Conservation (phyloP, 2,113 vertebrate species). For the Aptenodytes forsteri region DNA sequence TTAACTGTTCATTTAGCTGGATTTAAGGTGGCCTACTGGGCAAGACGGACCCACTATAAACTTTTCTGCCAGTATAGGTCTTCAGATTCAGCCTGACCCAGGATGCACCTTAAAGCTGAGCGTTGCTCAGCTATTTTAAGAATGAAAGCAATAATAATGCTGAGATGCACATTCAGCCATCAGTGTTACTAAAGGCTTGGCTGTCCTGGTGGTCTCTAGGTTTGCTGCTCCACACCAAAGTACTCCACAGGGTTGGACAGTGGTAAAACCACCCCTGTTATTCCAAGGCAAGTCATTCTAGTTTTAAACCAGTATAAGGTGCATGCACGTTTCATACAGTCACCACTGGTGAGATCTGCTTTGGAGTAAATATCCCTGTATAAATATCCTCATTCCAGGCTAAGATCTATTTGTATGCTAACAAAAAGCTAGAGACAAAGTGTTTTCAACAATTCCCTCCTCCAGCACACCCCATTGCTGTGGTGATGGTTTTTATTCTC, state of each 20-base stretch:
- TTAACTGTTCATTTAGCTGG: not conserved
- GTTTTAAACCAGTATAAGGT: not conserved
- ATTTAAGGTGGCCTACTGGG: not conserved
- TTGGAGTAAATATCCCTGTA: not conserved
- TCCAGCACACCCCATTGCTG: not conserved
- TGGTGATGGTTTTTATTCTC: not conserved
- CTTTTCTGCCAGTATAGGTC: not conserved
- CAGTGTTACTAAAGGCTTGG: not conserved
- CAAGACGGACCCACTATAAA: not conserved
- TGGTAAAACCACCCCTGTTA: not conserved
- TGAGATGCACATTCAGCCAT: not conserved
- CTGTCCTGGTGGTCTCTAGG: not conserved
- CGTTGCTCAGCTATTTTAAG: not conserved
- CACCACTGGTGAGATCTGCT: not conserved
- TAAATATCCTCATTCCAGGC: not conserved
- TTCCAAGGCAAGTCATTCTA: not conserved
- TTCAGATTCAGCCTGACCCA: not conserved
- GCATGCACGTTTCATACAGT: not conserved
- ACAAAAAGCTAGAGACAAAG: not conserved
- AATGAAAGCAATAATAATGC: not conserved
- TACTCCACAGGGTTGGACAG: accelerated
- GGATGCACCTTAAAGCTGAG: not conserved
- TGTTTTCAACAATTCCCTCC: not conserved
- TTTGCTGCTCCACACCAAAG: not conserved
- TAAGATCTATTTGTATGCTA: not conserved